Evolutionary conservation across 2,888 invertebrate species (phyloP).

Genomic region (Strigamia crassipes): DNA sequence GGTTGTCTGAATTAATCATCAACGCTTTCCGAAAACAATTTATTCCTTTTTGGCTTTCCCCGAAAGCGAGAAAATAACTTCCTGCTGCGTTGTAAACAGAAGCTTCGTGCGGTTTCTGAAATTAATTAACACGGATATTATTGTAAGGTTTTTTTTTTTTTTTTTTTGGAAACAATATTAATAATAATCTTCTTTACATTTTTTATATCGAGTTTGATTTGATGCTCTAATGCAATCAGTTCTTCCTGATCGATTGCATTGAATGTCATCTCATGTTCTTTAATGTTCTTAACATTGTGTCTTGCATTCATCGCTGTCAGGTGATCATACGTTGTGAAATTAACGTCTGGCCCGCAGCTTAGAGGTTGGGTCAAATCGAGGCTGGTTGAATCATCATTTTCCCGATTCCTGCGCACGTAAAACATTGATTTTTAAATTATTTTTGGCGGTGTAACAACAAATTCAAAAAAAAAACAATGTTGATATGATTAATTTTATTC

Average conservation of each 20-base stretch:
- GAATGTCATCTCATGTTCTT: slow-evolving; percentile 67
- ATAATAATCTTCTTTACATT: not conserved
- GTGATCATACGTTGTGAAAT: slow-evolving; percentile 87
- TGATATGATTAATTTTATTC: not conserved
- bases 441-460: no score
- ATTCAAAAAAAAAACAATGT: no score
- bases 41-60: slow-evolving; percentile 82
- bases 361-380: slow-evolving; percentile 56
- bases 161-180: not conserved
- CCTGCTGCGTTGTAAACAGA: slow-evolving; percentile 88
- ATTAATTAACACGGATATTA: not conserved
- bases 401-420: not conserved
- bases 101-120: slow-evolving; percentile 76
- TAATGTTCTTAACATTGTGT: slow-evolving; percentile 79
- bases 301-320: slow-evolving; percentile 82
- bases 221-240: not conserved
- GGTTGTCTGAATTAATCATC: slow-evolving; percentile 82
- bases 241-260: not conserved
- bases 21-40: slow-evolving; percentile 87
- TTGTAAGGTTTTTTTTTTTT: no score
- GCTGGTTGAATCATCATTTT: not conserved
- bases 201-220: not conserved
- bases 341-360: slow-evolving; percentile 83
- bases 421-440: not conserved
- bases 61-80: slow-evolving; percentile 88